Conservation (phyloP, 1,140 invertebrate species). For the Drosophila persimilis region DNA sequence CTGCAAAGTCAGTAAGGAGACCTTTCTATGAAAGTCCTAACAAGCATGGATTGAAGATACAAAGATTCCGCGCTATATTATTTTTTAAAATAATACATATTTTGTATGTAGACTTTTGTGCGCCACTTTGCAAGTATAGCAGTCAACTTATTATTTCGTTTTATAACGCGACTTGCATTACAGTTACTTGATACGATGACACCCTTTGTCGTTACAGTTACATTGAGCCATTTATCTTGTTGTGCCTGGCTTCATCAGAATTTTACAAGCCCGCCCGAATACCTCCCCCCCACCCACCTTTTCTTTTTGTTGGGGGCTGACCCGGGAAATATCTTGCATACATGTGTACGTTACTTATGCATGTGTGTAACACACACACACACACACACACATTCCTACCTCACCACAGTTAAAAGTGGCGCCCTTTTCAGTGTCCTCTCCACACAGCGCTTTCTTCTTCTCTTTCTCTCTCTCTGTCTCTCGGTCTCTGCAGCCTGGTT, state of each 20-base stretch:
- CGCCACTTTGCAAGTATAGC: slow-evolving; percentile 3
- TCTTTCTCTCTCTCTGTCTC: slow-evolving; percentile 14
- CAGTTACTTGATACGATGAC: slow-evolving; percentile 37
- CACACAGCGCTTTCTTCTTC: slow-evolving; percentile 30
- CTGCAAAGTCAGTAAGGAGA: no score
- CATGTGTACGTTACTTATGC: slow-evolving; percentile 3
- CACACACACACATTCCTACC: slow-evolving; percentile 62
- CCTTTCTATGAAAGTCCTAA: no score
- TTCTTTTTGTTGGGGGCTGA: slow-evolving; percentile 26
- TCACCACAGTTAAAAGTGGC: slow-evolving; percentile 77
- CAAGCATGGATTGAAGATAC: no score
- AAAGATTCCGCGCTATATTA: no score
- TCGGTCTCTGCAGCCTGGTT: neutral
- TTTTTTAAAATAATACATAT: no score
- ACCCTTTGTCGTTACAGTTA: slow-evolving; percentile 15
- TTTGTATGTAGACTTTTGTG: neutral
- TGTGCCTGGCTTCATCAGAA: slow-evolving; percentile 56
- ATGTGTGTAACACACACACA: slow-evolving; percentile 25
- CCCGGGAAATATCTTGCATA: slow-evolving; percentile 33
- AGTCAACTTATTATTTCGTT: slow-evolving; percentile 6
- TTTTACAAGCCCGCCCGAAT: slow-evolving; percentile 34
- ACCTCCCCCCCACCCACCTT: slow-evolving; percentile 45
- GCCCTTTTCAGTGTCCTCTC: slow-evolving; percentile 66
- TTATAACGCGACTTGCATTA: slow-evolving; percentile 16
- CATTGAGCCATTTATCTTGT: slow-evolving; percentile 43